Percentiles rank a stretch among this genome's conserved stretches.
phyloP scores from a whole-genome alignment of 2,797 vertebrate genomes.

The Setipinna tenuifilis region DNA sequence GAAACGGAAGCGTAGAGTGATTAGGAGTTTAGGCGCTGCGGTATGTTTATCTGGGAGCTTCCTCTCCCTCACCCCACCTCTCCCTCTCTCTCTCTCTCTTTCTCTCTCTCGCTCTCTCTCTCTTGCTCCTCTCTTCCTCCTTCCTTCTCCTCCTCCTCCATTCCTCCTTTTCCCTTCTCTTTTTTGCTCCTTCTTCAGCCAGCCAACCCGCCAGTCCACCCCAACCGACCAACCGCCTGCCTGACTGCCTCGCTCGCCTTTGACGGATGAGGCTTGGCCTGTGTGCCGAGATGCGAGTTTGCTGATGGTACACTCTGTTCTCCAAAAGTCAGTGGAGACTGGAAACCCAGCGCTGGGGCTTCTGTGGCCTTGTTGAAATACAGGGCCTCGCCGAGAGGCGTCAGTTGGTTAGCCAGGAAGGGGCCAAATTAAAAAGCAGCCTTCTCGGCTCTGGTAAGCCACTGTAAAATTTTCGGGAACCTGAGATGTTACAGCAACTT shows the following conservation, averaged over 20 bases:
- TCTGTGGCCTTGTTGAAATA: conserved; percentile 92
- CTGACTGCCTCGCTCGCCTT: conserved; percentile 54
- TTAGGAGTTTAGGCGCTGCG: conserved; percentile 96
- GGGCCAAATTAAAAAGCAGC: conserved; percentile 90
- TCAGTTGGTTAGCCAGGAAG: conserved; percentile 89
- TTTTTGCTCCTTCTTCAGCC: conserved; percentile 6
- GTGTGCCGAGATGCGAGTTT: conserved; percentile 76
- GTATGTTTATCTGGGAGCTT: conserved; percentile 99
- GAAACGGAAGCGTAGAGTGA: conserved; percentile 96
- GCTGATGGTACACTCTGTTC: conserved; percentile 82
- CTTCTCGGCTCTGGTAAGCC: conserved; percentile 76
- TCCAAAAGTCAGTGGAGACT: conserved; percentile 75
- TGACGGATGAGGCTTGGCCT: conserved; percentile 83
- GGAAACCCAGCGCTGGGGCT: conserved; percentile 76
- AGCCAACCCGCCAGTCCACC: conserved; percentile 73
- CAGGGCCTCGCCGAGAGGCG: conserved; percentile 86
- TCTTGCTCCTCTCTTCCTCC: background rate
- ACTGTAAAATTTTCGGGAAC: conserved; percentile 79
- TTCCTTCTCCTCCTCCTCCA: conserved; percentile 62
- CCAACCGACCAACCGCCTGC: conserved; percentile 44
- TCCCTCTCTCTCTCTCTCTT: conserved; percentile 56
- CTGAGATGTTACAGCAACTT: conserved; percentile 73
- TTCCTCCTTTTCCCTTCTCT: conserved; percentile 37
- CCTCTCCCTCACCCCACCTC: conserved; percentile 76
- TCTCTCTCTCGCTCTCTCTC: conserved; percentile 63